Evolutionary conservation across 2,797 vertebrate species (phyloP), one percentile per base, ranked within the genome.

Genomic region (Mastacembelus armatus): DNA sequence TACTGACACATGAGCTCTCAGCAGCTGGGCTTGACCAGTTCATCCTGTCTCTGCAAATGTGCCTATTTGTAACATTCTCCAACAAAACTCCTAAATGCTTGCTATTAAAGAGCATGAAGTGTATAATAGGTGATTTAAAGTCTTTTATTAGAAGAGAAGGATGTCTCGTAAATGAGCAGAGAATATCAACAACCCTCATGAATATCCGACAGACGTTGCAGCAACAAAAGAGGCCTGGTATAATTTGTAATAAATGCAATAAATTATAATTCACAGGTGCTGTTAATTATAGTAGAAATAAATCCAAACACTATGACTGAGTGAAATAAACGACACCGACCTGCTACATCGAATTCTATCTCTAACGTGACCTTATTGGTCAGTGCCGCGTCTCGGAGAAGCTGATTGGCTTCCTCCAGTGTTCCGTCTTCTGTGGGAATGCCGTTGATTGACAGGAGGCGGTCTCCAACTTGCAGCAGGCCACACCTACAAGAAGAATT

Each of bases 281-380:
- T n/a, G n/a, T n/a, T n/a, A n/a, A n/a, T n/a, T n/a, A n/a, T n/a
- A n/a, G n/a, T n/a, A n/a, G n/a, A n/a, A n/a, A n/a, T n/a, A n/a
- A n/a, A n/a, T n/a, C n/a, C n/a, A n/a, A n/a, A n/a, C n/a, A n/a
- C n/a, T n/a, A n/a, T n/a, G n/a, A n/a, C n/a, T n/a, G n/a, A n/a
- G n/a, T n/a, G n/a, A n/a, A n/a, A n/a, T n/a, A 16, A 15, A 38
- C 35, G 1, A 47, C 16, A 88, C 92, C 52, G 50, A 99, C 98
- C 98, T 77, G 98, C 98, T 0, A 99, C 97, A 4, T 99, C 98
- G 1, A 98, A 99, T 57, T 99, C 98, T 0, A 98, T 90, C 84
- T 98, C 97, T 1, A 99, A 86, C 2, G 94, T 82, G 24, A 98
- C 97, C 81, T 95, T 97, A 84, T 95, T 97, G 11, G 95, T 93